These are phyloP conservation scores for Aphelocoma californica DNA, from an alignment of 2,797 vertebrate species.

Conservation along the genomic window DNA sequence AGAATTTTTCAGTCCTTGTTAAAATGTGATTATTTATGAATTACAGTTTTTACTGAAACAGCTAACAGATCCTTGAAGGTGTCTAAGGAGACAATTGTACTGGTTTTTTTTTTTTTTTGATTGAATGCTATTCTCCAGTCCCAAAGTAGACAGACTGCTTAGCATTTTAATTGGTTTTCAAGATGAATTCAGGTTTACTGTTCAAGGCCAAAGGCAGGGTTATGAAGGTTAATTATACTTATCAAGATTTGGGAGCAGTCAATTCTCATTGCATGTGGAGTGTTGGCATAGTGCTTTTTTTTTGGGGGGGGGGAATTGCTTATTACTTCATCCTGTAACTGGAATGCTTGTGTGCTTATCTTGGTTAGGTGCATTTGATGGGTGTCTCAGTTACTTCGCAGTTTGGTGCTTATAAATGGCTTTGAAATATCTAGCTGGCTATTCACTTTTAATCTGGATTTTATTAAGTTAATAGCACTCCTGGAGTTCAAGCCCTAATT, in stretches of 20 bases:
- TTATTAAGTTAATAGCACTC: background rate
- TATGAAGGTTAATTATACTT: constrained; percentile 45
- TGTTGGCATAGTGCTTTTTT: background rate
- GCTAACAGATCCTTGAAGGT: background rate
- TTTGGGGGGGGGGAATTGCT: background rate
- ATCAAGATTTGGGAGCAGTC: background rate
- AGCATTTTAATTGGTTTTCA: constrained; percentile 56
- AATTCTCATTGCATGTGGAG: background rate
- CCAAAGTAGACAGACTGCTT: constrained; percentile 8
- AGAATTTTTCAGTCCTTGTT: background rate
- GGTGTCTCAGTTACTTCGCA: background rate
- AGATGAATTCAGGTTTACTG: background rate
- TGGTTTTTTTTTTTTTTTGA: background rate
- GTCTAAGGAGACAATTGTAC: background rate
- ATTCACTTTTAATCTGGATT: background rate
- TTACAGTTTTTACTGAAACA: background rate
- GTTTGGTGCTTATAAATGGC: background rate
- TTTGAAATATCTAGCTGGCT: background rate
- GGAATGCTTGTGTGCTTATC: background rate
- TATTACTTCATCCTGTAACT: background rate
- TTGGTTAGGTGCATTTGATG: background rate
- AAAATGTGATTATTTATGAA: background rate
- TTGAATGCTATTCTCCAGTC: background rate
- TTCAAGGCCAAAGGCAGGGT: constrained; percentile 13
- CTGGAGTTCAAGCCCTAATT: background rate